Conservation (phyloP, 1,140 invertebrate species). For the Tetragonula clypearis region DNA sequence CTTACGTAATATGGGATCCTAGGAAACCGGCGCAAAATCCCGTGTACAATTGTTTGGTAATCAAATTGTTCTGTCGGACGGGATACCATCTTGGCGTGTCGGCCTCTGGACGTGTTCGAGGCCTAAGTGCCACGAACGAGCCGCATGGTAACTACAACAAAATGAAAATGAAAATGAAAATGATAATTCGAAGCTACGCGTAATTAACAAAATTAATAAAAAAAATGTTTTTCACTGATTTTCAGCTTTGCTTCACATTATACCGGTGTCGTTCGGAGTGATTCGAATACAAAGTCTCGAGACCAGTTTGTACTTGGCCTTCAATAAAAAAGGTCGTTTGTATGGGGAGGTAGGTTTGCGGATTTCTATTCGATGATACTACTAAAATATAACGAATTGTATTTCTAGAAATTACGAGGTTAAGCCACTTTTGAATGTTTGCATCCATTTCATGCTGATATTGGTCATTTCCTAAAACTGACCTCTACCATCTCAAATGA, state of each 20-base stretch:
- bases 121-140: slow-evolving; percentile 81
- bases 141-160: slow-evolving; percentile 79
- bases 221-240: slow-evolving; percentile 19
- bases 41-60: slow-evolving; percentile 72
- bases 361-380: not conserved
- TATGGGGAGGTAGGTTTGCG: slow-evolving; percentile 84
- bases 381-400: too few relatives aligned
- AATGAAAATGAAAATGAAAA: not conserved
- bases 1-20: slow-evolving; percentile 72
- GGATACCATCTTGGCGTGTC: slow-evolving; percentile 83
- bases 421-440: not conserved
- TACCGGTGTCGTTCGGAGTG: slow-evolving; percentile 80
- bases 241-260: slow-evolving; percentile 83
- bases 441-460: not conserved
- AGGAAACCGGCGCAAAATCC: slow-evolving; percentile 68
- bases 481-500: not conserved
- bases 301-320: slow-evolving; percentile 84
- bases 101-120: slow-evolving; percentile 81
- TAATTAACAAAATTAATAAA: not conserved
- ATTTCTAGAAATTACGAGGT: not conserved
- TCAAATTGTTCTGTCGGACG: slow-evolving; percentile 83
- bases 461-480: not conserved
- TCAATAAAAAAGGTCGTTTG: slow-evolving; percentile 84
- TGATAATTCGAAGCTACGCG: not conserved
- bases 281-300: slow-evolving; percentile 84